phyloP scores from a whole-genome alignment of 1,140 invertebrate species.

The Polypedilum pembai region DNA sequence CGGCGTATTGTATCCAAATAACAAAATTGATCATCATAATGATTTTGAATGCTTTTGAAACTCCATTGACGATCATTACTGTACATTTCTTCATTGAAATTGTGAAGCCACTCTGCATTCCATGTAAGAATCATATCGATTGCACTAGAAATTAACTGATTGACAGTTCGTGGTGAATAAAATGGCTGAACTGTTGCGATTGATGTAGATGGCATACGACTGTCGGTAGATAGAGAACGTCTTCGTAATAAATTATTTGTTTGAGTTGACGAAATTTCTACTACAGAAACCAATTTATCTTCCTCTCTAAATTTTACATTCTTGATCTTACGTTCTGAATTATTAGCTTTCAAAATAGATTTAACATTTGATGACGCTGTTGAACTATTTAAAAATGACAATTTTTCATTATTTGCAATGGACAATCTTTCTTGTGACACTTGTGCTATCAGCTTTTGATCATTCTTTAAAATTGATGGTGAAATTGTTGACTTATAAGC shows the following conservation, averaged over 20 bases:
- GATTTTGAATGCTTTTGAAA: too few species aligned
- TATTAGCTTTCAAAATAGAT: too few species aligned
- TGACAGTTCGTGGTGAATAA: neutral
- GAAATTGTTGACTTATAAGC: too few species aligned
- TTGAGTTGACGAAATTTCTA: neutral
- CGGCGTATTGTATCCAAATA: neutral
- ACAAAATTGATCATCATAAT: neutral
- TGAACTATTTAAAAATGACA: too few species aligned
- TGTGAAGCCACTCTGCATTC: neutral
- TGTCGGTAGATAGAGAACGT: neutral
- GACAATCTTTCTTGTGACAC: too few species aligned
- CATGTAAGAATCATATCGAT: neutral
- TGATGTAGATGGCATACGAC: neutral
- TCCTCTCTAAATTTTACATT: neutral
- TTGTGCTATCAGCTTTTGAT: too few species aligned
- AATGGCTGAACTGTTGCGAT: neutral
- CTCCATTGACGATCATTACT: too few species aligned
- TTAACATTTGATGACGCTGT: too few species aligned
- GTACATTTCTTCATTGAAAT: neutral
- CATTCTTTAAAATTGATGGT: too few species aligned
- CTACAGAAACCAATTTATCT: neutral
- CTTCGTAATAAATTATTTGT: neutral
- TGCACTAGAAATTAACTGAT: neutral
- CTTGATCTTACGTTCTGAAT: too few species aligned
- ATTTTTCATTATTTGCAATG: too few species aligned